Evolutionary conservation across 1,140 invertebrate genomes (phyloP), one percentile per base, ranked within the genome.

Genomic region (Nephila pilipes): DNA sequence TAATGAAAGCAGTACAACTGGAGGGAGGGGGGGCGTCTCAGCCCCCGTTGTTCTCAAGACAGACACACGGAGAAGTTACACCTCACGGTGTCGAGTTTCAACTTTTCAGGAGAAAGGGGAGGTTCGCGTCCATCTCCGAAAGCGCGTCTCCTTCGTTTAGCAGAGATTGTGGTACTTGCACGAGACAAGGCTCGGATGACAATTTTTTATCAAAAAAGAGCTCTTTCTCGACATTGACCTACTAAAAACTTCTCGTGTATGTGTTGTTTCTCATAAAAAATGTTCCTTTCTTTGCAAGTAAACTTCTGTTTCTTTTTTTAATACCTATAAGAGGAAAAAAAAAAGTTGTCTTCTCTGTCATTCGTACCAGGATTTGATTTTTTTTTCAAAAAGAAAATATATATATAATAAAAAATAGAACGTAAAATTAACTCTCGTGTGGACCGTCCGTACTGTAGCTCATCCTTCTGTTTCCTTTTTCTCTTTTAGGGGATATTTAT

Each of bases 1-100:
- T 75, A 75, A 75, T 75, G 69, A 75, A 75, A 75, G 69, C 25
- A 75, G 63, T 25, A 65, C 63, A 65, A 25, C 25, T 65, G 63
- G 63, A 46, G 12, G 46, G 46, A 10, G 46, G 58, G 12, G 0
- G 25, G 10, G 12, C 12, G 16, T 16, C 29, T 29, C n/a, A 1
- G 12, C 25, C 63, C 16, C 32, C 69, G 12, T 6, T 69, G 60
- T 75, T 75, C 65, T 75, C 69, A 75, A 75, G 69, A 75, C 18
- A 75, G 69, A 75, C 36, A 75, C 12, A 75, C 25, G 14, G 29
- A 75, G 69, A 75, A 75, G 69, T 75, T 75, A 36, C 32, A 75
- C 69, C 32, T 36, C 29, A 5, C 3, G 69, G 69, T 75, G 29
- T 75, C 69, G 29, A 32, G 29, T 75, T 75, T 75, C 69, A 75